Evolutionary conservation across 2,113 vertebrate genomes (phyloP).

Genomic region (Romanogobio albipinnatus): DNA sequence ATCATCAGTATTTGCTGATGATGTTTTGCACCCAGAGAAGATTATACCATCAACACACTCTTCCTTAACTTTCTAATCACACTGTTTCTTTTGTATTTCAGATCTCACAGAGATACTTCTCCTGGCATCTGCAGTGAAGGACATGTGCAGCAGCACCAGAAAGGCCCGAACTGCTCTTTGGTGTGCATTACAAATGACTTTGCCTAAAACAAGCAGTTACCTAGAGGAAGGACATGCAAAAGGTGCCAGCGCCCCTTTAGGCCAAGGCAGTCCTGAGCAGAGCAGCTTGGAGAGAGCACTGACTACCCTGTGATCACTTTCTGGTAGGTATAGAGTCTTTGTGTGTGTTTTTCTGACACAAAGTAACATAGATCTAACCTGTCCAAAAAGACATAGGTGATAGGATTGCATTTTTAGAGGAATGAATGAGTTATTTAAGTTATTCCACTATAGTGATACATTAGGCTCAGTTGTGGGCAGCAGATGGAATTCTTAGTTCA

Average conservation of each 20-base stretch:
- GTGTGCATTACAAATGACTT: conserved; percentile 74
- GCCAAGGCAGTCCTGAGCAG: conserved; percentile 35
- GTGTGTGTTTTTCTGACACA: conserved; percentile 2
- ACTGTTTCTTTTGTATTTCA: neutral
- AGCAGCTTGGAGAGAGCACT: conserved; percentile 42
- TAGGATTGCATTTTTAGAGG: conserved; percentile 26
- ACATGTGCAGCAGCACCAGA: conserved; percentile 70
- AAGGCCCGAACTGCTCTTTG: conserved; percentile 73
- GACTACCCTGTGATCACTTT: conserved; percentile 15
- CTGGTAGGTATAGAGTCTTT: neutral
- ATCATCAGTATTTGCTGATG: too few species aligned
- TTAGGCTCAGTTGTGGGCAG: conserved; percentile 57
- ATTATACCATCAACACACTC: too few species aligned
- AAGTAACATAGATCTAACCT: neutral
- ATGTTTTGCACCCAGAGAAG: too few species aligned
- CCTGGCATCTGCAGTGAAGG: conserved; percentile 69
- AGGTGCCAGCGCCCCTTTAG: conserved; percentile 2
- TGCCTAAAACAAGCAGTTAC: conserved; percentile 57
- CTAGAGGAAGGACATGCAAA: conserved; percentile 44
- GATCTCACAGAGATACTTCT: conserved; percentile 65
- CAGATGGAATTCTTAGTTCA: conserved; percentile 46
- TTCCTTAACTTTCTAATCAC: too few species aligned
- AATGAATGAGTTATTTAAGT: conserved; percentile 45
- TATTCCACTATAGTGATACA: conserved; percentile 39
- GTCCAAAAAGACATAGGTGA: neutral